These are phyloP conservation scores for Autographa gamma DNA, from an alignment of 2,888 invertebrate species.

Conservation along the genomic window DNA sequence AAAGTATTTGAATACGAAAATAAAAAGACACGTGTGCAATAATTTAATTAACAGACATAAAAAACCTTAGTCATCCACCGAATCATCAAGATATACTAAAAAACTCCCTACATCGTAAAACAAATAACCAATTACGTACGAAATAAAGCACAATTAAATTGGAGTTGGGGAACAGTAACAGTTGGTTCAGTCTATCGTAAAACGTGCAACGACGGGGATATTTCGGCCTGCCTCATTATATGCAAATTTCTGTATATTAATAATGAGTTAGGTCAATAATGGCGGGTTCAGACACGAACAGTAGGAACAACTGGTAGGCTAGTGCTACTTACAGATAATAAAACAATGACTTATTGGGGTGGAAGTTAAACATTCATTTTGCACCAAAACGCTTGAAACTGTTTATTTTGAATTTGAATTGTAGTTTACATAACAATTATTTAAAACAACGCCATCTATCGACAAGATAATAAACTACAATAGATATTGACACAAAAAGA, in stretches of 20 bases:
- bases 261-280: conserved; percentile 69
- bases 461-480: neutral
- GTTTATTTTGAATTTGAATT: neutral
- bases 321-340: conserved; percentile 26
- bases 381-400: neutral
- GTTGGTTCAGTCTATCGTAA: conserved; percentile 53
- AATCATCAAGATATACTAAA: conserved; percentile 22
- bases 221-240: conserved; percentile 73
- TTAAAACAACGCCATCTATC: neutral
- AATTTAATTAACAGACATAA: too few species aligned
- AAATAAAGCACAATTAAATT: conserved; percentile 63
- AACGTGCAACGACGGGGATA: conserved; percentile 60
- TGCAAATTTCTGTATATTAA: conserved; percentile 76
- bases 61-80: neutral
- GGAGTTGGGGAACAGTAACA: conserved; percentile 28
- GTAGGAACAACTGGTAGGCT: conserved; percentile 30
- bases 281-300: conserved; percentile 48
- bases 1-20: too few species aligned
- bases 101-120: conserved; percentile 37
- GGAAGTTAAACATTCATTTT: conserved; percentile 2
- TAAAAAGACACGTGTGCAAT: too few species aligned
- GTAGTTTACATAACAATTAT: neutral
- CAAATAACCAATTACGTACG: conserved; percentile 61
- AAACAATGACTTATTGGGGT: neutral
- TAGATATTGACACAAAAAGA: neutral